Percentiles rank a stretch among this genome's conserved stretches.
phyloP scores from a whole-genome alignment of 2,797 vertebrate genomes.

The Halcyon badia region DNA sequence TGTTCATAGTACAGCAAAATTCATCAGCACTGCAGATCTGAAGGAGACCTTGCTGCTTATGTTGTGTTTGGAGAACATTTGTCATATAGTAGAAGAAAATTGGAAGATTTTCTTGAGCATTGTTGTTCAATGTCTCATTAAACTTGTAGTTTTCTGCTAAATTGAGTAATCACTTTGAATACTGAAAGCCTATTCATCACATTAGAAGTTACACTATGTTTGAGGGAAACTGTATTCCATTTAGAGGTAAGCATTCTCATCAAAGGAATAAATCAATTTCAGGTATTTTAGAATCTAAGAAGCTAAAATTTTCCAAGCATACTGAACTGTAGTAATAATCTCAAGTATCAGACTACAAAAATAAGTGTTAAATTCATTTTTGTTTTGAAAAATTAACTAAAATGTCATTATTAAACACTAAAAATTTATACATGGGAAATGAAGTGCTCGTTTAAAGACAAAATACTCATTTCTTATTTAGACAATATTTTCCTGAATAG shows the following conservation, averaged over 20 bases:
- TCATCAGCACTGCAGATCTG: not conserved
- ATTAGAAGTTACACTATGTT: not conserved
- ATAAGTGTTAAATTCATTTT: not conserved
- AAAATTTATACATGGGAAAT: not conserved
- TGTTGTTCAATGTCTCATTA: constrained; percentile 58
- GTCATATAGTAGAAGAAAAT: not conserved
- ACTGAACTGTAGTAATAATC: not conserved
- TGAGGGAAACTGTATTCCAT: not conserved
- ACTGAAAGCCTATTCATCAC: constrained; percentile 39
- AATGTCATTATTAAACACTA: not conserved
- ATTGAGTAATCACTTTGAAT: constrained; percentile 45
- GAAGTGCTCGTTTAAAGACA: not conserved
- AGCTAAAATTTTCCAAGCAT: constrained; percentile 3
- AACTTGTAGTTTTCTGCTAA: constrained; percentile 34
- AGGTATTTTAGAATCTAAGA: not conserved
- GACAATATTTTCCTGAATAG: not conserved
- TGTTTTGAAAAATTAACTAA: not conserved
- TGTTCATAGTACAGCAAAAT: not conserved
- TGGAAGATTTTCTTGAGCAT: not conserved
- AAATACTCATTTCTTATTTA: not conserved
- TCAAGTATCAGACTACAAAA: not conserved
- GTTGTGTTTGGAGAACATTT: not conserved
- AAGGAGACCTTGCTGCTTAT: not conserved
- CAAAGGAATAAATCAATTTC: not conserved
- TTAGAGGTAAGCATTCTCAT: not conserved